Conservation (phyloP, 2,888 invertebrate genomes). For the Petrolisthes cinctipes region DNA sequence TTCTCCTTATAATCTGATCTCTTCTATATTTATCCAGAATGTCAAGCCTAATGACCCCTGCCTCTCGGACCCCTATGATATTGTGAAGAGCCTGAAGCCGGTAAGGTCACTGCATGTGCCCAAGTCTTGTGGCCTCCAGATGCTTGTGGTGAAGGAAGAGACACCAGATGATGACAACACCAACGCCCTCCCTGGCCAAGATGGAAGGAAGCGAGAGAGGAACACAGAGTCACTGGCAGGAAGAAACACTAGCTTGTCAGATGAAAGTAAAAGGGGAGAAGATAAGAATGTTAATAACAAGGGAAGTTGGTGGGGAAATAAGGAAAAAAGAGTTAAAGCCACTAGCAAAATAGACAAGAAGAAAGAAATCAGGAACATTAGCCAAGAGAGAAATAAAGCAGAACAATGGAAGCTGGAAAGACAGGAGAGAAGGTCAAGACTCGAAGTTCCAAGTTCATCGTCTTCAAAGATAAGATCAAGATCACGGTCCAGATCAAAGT, state of each 20-base stretch:
- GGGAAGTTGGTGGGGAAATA: not conserved
- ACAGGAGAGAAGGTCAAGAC: constrained; percentile 9
- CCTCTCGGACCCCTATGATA: not conserved
- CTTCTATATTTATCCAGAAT: not conserved
- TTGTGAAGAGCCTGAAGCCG: constrained; percentile 1
- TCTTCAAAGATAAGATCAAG: not conserved
- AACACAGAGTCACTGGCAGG: no score
- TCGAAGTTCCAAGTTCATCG: not conserved
- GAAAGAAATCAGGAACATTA: not conserved
- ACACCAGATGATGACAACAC: no score
- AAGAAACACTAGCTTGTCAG: no score
- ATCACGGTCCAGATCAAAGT: not conserved
- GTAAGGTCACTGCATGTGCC: not conserved
- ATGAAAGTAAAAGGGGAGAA: not conserved
- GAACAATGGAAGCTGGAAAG: not conserved
- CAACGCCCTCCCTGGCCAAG: no score
- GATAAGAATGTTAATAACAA: not conserved
- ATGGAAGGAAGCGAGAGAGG: no score
- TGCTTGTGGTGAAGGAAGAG: not conserved
- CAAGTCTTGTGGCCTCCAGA: not conserved
- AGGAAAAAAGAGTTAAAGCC: not conserved
- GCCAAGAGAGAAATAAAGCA: not conserved
- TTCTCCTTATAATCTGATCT: no score
- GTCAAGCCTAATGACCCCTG: not conserved
- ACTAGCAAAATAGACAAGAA: not conserved